Conservation (phyloP, 1,140 invertebrate genomes). For the Parapsyche elsis region DNA sequence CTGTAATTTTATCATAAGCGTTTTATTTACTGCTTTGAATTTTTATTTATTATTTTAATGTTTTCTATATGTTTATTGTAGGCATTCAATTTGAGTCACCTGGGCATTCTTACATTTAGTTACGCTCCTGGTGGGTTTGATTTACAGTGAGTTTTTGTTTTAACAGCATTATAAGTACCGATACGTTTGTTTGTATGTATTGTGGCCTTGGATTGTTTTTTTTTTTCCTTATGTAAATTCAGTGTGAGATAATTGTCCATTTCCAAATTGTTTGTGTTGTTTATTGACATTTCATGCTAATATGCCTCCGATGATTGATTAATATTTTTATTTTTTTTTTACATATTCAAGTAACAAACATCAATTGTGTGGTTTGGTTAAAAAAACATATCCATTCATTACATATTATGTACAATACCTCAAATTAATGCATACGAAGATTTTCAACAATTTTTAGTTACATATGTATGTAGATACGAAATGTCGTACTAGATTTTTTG, state of each 20-base stretch:
- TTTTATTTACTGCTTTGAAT: background rate
- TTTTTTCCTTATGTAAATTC: constrained; percentile 24
- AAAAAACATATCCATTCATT: too few species aligned
- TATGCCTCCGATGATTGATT: constrained; percentile 9
- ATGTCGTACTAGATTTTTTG: too few species aligned
- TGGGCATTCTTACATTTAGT: constrained; percentile 29
- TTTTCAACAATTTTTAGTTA: too few species aligned
- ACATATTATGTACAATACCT: too few species aligned
- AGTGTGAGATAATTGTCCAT: constrained; percentile 37
- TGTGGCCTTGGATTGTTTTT: constrained; percentile 29
- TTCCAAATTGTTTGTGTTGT: constrained; percentile 34
- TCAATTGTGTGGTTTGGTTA: too few species aligned
- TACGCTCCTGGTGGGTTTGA: constrained; percentile 30
- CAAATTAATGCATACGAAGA: too few species aligned
- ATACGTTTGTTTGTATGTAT: background rate
- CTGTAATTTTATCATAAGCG: background rate
- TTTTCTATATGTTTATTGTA: constrained; percentile 13
- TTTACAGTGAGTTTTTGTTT: constrained; percentile 34
- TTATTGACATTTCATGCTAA: constrained; percentile 39
- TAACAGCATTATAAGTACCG: background rate
- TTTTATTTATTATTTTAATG: background rate
- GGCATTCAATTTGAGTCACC: background rate
- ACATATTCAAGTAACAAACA: background rate
- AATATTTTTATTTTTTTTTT: background rate
- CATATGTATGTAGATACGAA: too few species aligned